These are phyloP conservation scores for Drosophila pruinosa DNA, from an alignment of 1,140 invertebrate species.

Conservation along the genomic window DNA sequence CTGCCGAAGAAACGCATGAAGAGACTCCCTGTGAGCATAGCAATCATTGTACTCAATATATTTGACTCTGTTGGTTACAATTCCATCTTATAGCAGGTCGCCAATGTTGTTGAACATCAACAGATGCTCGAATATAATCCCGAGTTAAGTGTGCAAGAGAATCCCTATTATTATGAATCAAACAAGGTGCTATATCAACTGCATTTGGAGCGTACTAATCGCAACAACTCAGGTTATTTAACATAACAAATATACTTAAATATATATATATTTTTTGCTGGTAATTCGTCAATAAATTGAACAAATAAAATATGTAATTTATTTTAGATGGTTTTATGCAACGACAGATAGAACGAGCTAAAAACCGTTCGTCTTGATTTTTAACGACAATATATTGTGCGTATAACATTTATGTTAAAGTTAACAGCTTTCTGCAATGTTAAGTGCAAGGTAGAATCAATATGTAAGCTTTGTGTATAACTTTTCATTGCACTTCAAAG, in stretches of 20 bases:
- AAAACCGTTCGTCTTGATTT: too few relatives aligned
- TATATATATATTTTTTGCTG: not conserved
- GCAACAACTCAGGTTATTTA: not conserved
- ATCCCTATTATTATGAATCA: slow-evolving; percentile 14
- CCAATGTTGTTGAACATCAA: not conserved
- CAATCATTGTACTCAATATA: too few relatives aligned
- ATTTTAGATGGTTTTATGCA: too few relatives aligned
- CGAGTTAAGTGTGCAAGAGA: not conserved
- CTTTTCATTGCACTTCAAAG: too few relatives aligned
- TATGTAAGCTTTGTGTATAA: too few relatives aligned
- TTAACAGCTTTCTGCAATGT: too few relatives aligned
- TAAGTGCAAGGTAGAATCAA: too few relatives aligned
- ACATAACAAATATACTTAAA: not conserved
- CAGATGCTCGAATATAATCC: not conserved
- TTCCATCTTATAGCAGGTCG: not conserved
- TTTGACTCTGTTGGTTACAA: not conserved
- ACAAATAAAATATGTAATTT: too few relatives aligned
- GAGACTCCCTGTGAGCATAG: not conserved
- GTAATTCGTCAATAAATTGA: too few relatives aligned
- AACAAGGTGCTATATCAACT: slow-evolving; percentile 7
- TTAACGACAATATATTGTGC: too few relatives aligned
- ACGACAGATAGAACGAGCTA: too few relatives aligned
- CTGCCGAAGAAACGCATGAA: not conserved
- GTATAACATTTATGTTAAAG: too few relatives aligned
- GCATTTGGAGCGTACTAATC: slow-evolving; percentile 1